These are phyloP conservation scores for Lasius platythorax DNA, from an alignment of 2,888 invertebrate species.

Conservation along the genomic window DNA sequence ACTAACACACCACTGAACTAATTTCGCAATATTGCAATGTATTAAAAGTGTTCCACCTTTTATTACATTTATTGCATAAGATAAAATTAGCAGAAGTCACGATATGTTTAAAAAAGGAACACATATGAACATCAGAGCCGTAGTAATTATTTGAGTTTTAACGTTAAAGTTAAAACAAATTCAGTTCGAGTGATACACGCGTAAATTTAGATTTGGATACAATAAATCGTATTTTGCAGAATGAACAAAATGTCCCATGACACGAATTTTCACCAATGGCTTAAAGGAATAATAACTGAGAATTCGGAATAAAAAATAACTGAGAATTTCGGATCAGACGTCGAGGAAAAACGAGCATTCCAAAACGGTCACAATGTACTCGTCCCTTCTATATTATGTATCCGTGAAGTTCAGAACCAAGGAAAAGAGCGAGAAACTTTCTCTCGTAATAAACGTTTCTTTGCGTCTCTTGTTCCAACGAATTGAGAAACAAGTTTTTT, in stretches of 20 bases:
- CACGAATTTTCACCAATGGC: not conserved
- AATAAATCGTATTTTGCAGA: not conserved
- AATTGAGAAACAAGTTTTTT: slow-evolving; percentile 64
- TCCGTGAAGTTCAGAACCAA: slow-evolving; percentile 60
- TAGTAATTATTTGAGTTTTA: too few relatives aligned
- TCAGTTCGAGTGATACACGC: too few relatives aligned
- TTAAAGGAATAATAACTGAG: slow-evolving; percentile 59
- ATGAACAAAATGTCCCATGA: not conserved
- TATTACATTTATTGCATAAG: too few relatives aligned
- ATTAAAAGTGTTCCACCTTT: too few relatives aligned
- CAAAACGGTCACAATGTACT: slow-evolving; percentile 56
- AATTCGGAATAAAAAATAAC: slow-evolving; percentile 46
- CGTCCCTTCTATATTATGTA: slow-evolving; percentile 55
- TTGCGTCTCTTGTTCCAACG: slow-evolving; percentile 67
- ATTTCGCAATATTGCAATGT: too few relatives aligned
- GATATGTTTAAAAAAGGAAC: too few relatives aligned
- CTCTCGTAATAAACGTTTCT: slow-evolving; percentile 77
- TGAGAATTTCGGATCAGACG: slow-evolving; percentile 44
- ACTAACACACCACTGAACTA: too few relatives aligned
- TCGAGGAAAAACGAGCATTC: slow-evolving; percentile 55
- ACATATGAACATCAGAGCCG: too few relatives aligned
- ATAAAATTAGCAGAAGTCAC: too few relatives aligned
- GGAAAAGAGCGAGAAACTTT: not conserved
- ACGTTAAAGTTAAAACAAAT: too few relatives aligned
- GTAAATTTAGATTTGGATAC: too few relatives aligned